Evolutionary conservation across 2,888 invertebrate species (phyloP), one percentile per base, ranked within the genome.

Genomic region (Sialis lutaria): DNA sequence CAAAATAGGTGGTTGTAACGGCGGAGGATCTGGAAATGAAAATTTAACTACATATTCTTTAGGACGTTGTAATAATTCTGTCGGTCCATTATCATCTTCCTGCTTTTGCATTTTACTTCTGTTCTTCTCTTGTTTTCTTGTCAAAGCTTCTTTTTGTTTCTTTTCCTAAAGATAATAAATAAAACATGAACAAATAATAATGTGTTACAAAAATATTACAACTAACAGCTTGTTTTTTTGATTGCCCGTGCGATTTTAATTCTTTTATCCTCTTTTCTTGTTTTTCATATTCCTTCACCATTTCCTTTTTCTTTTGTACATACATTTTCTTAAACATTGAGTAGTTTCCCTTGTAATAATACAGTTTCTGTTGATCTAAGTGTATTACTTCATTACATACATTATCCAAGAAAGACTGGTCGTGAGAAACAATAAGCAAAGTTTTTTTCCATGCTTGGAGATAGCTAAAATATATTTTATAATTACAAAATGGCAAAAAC

Each of bases 371-470:
- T 55, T 82, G 82, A 63, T 99, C 96, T 55, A 99, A 70, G 62
- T 99, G 98, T 51, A 99, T 88, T 53, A 99, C 88, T 69, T 99
- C 98, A 48, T 97, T 96, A 65, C 98, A 99, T 4, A 99, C 96
- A 60, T 97, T 98, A 64, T 99, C 97, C 57, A 99, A 79, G 72
- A 99, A 99, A 54, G 93, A 93, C 69, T 98, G 98, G 74, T 99
- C 98, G 79, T 99, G 98, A 58, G 97, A 98, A 8, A 99, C 98
- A 49, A 99, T 87, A 33, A 99, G 68, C 4, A 99, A 69, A 0
- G 98, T 99, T 63, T 99, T 99, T 67, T 98, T 99, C 98, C 98
- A 98, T 3, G 79, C 79, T 73, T 97, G 96, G 22, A 98, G 72
- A 63, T 97, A 97, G 64, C 86, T 88, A 65, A 49, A 67, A 68